phyloP scores from a whole-genome alignment of 2,888 invertebrate species.

The Seira musarum region DNA sequence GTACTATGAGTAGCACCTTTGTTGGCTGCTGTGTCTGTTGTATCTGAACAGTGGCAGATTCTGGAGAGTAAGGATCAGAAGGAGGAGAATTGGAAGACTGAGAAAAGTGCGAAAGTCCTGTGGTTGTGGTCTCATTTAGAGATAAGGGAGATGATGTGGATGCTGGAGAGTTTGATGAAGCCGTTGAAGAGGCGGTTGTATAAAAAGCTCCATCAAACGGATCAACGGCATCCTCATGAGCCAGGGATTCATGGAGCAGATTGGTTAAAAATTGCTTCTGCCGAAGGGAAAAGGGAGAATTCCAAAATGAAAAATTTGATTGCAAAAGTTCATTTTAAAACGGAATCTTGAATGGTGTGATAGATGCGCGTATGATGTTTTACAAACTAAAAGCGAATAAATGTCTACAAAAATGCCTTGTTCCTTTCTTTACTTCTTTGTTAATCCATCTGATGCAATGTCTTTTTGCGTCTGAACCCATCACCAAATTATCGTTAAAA shows the following conservation, averaged over 20 bases:
- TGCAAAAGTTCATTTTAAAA: too few relatives aligned
- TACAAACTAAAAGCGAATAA: too few relatives aligned
- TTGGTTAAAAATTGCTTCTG: constrained; percentile 55
- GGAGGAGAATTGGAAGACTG: background rate
- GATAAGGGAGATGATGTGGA: background rate
- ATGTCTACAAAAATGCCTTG: too few relatives aligned
- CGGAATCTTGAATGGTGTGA: too few relatives aligned
- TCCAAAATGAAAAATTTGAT: too few relatives aligned
- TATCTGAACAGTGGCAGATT: constrained; percentile 1
- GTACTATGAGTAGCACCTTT: constrained; percentile 36
- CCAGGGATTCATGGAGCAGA: constrained; percentile 51
- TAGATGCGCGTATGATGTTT: too few relatives aligned
- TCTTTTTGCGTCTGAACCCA: too few relatives aligned
- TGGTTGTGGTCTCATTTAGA: background rate
- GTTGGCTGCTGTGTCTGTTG: background rate
- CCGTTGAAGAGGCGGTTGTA: constrained; percentile 8
- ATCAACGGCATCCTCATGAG: constrained; percentile 52
- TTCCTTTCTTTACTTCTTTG: too few relatives aligned
- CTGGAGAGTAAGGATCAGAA: constrained; percentile 10
- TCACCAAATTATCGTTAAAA: too few relatives aligned
- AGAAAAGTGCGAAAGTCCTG: background rate
- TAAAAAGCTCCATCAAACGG: constrained; percentile 42
- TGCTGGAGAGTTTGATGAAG: background rate
- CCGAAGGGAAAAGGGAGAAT: constrained; percentile 26
- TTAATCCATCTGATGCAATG: too few relatives aligned